Evolutionary conservation across 2,113 vertebrate genomes (phyloP).

Genomic region (Naja naja): DNA sequence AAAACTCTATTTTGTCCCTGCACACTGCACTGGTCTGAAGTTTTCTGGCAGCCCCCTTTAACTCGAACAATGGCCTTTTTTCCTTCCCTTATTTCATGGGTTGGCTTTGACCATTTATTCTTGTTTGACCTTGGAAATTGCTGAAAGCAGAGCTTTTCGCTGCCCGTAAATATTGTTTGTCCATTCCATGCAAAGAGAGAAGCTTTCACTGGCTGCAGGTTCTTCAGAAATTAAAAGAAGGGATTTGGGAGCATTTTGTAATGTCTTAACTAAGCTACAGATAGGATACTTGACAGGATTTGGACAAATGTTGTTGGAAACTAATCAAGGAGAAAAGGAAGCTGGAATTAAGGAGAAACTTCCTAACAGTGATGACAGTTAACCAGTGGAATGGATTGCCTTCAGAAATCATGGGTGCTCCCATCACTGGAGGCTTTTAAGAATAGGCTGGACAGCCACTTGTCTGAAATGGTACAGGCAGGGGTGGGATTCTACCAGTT

Average conservation of each 20-base stretch:
- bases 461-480: too few species aligned
- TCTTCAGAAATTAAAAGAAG: slow-evolving; percentile 53
- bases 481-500: too few species aligned
- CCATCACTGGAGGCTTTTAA: too few species aligned
- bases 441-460: too few species aligned
- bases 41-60: slow-evolving; percentile 33
- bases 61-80: slow-evolving; percentile 55
- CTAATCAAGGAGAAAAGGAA: too few species aligned
- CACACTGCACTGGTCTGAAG: slow-evolving; percentile 9
- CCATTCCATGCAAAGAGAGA: slow-evolving; percentile 13
- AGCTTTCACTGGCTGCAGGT: slow-evolving; percentile 31
- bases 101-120: slow-evolving; percentile 62
- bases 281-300: background rate
- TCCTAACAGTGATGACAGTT: too few species aligned
- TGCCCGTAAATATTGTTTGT: slow-evolving; percentile 58
- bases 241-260: slow-evolving; percentile 23
- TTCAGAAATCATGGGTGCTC: too few species aligned
- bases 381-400: too few species aligned
- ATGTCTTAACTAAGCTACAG: background rate
- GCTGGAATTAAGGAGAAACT: too few species aligned
- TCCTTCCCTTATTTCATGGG: slow-evolving; percentile 59
- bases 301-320: background rate
- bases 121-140: slow-evolving; percentile 65
- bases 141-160: slow-evolving; percentile 54
- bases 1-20: slow-evolving; percentile 39